phyloP scores from a whole-genome alignment of 2,113 vertebrate genomes.

The Lampris megalopsis region DNA sequence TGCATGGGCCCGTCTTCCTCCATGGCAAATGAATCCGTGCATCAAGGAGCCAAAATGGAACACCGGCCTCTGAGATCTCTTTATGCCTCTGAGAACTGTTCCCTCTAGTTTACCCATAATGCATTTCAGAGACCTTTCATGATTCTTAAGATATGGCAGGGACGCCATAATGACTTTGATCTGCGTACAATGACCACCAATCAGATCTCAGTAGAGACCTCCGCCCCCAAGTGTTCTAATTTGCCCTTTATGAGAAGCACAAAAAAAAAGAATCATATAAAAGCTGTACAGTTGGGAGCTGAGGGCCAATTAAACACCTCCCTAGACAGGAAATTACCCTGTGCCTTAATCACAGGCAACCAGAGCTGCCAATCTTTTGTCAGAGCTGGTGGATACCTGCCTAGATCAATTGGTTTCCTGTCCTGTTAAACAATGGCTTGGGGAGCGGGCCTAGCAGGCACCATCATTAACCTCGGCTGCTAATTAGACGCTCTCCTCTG shows the following conservation, averaged over 20 bases:
- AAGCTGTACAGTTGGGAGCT: constrained; percentile 64
- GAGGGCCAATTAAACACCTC: constrained; percentile 76
- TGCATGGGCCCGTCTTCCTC: constrained; percentile 13
- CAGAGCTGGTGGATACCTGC: constrained; percentile 69
- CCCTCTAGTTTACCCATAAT: constrained; percentile 7
- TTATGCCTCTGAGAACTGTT: not conserved
- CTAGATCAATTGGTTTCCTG: constrained; percentile 72
- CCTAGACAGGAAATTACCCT: constrained; percentile 72
- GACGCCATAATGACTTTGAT: constrained; percentile 55
- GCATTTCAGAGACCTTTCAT: constrained; percentile 45
- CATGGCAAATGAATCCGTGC: constrained; percentile 55
- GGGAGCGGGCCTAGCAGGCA: constrained; percentile 61
- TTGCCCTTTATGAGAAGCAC: constrained; percentile 50
- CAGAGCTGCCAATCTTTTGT: constrained; percentile 76
- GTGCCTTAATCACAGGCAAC: constrained; percentile 76
- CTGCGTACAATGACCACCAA: constrained; percentile 17
- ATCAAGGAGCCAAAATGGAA: not conserved
- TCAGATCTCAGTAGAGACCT: constrained; percentile 35
- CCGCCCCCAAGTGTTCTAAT: constrained; percentile 20
- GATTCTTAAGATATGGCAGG: constrained; percentile 12
- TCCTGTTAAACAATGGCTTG: constrained; percentile 66
- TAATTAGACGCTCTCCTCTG: constrained; percentile 78
- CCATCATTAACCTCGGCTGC: constrained; percentile 76
- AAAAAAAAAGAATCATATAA: constrained; percentile 48
- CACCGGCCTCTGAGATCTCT: constrained; percentile 4